phyloP scores from a whole-genome alignment of 2,888 invertebrate species.

The Eupithecia dodoneata region DNA sequence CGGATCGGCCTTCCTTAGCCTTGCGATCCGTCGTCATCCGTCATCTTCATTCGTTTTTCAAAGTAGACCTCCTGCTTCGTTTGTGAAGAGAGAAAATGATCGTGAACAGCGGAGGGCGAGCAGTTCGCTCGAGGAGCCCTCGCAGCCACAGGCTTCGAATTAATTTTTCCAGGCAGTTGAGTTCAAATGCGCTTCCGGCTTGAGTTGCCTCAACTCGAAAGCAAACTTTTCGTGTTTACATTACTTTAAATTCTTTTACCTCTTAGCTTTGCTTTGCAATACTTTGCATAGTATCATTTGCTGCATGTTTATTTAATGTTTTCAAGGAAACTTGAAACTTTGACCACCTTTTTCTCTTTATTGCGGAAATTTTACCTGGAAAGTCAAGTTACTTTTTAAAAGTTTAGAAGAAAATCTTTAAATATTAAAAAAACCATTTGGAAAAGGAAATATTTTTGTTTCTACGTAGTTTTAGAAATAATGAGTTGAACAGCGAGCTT shows the following conservation, averaged over 20 bases:
- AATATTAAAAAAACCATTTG: slow-evolving; percentile 12
- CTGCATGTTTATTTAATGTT: slow-evolving; percentile 62
- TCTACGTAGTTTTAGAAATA: not conserved
- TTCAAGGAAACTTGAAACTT: slow-evolving; percentile 40
- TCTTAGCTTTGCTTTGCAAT: slow-evolving; percentile 72
- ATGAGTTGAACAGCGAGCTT: not conserved
- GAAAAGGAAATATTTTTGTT: slow-evolving; percentile 7
- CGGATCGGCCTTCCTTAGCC: too few species aligned
- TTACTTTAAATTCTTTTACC: slow-evolving; percentile 79
- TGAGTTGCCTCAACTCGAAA: slow-evolving; percentile 78
- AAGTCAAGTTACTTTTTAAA: slow-evolving; percentile 15
- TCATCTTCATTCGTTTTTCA: slow-evolving; percentile 12
- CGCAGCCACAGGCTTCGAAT: slow-evolving; percentile 72
- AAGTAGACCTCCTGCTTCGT: slow-evolving; percentile 53
- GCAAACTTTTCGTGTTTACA: slow-evolving; percentile 82
- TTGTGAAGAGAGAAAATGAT: slow-evolving; percentile 65
- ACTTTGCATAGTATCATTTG: slow-evolving; percentile 71
- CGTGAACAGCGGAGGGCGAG: slow-evolving; percentile 58
- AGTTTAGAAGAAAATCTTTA: slow-evolving; percentile 13
- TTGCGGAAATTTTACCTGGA: slow-evolving; percentile 16
- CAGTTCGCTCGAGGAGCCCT: slow-evolving; percentile 50
- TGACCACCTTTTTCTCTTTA: slow-evolving; percentile 19
- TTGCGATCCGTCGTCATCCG: too few species aligned
- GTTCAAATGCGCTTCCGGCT: slow-evolving; percentile 79
- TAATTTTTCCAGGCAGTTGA: slow-evolving; percentile 83